phyloP scores from a whole-genome alignment of 2,888 invertebrate genomes.

The Athalia cordata region DNA sequence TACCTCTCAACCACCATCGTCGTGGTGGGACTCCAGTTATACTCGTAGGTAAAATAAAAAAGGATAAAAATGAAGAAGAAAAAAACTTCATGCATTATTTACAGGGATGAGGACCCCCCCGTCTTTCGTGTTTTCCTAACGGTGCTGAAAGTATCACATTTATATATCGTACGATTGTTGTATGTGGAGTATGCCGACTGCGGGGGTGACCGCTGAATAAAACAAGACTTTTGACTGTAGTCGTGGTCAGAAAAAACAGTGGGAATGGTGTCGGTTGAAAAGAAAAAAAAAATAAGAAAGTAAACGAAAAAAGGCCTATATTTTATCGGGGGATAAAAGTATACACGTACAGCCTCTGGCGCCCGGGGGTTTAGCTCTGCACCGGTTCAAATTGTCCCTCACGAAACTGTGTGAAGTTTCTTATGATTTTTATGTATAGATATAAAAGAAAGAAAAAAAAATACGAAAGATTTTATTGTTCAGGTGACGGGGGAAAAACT shows the following conservation, averaged over 20 bases:
- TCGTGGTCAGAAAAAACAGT: slow-evolving; percentile 54
- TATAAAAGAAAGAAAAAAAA: neutral
- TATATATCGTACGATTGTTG: slow-evolving; percentile 54
- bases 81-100: slow-evolving; percentile 60
- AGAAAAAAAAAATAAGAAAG: slow-evolving; percentile 55
- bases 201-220: slow-evolving; percentile 51
- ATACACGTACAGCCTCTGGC: slow-evolving; percentile 11
- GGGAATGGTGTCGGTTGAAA: slow-evolving; percentile 53
- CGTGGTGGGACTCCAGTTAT: too few relatives aligned
- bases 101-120: slow-evolving; percentile 52
- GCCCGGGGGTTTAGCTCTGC: slow-evolving; percentile 9
- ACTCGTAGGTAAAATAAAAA: too few relatives aligned
- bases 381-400: slow-evolving; percentile 37
- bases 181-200: slow-evolving; percentile 54
- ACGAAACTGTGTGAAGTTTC: neutral
- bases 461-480: too few relatives aligned
- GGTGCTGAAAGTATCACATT: slow-evolving; percentile 67
- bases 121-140: slow-evolving; percentile 43
- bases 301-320: slow-evolving; percentile 50
- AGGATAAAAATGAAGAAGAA: too few relatives aligned
- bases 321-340: slow-evolving; percentile 32
- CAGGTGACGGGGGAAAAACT: too few relatives aligned
- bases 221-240: slow-evolving; percentile 57
- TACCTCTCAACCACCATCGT: slow-evolving; percentile 24
- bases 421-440: neutral